These are phyloP conservation scores for Drosophila seguyi DNA, from an alignment of 1,140 invertebrate genomes.

Conservation along the genomic window DNA sequence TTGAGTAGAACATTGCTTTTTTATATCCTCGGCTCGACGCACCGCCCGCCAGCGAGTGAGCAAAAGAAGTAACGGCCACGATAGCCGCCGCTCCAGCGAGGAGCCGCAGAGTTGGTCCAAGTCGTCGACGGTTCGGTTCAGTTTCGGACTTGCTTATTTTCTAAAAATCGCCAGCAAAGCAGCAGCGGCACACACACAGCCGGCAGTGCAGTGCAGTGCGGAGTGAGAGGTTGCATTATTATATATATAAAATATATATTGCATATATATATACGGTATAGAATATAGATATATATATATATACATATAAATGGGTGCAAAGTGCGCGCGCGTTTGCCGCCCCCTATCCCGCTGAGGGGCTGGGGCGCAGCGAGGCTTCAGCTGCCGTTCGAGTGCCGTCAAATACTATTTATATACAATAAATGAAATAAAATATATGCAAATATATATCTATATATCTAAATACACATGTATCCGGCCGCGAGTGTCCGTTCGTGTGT, in stretches of 20 bases:
- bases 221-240: conserved; percentile 64
- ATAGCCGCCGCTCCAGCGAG: conserved; percentile 42
- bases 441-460: conserved; percentile 35
- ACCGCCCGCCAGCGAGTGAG: conserved; percentile 51
- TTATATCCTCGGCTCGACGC: conserved; percentile 84
- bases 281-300: conserved; percentile 64
- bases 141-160: conserved; percentile 84
- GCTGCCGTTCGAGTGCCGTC: conserved; percentile 65
- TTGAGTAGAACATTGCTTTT: conserved; percentile 85
- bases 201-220: conserved; percentile 42
- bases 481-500: conserved; percentile 32
- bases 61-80: conserved; percentile 66
- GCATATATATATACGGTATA: conserved; percentile 65
- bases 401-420: conserved; percentile 81
- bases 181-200: conserved; percentile 54
- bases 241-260: conserved; percentile 80
- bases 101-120: conserved; percentile 74
- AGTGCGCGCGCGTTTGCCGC: conserved; percentile 77
- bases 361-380: conserved; percentile 37
- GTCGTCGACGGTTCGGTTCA: conserved; percentile 82
- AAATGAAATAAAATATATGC: conserved; percentile 77
- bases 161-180: conserved; percentile 66
- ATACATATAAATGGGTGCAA: conserved; percentile 59
- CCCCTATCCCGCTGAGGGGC: conserved; percentile 30
- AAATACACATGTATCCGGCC: conserved; percentile 40